Evolutionary conservation across 2,797 vertebrate genomes (phyloP), one percentile per base, ranked within the genome.

Genomic region (Anguilla megastoma): DNA sequence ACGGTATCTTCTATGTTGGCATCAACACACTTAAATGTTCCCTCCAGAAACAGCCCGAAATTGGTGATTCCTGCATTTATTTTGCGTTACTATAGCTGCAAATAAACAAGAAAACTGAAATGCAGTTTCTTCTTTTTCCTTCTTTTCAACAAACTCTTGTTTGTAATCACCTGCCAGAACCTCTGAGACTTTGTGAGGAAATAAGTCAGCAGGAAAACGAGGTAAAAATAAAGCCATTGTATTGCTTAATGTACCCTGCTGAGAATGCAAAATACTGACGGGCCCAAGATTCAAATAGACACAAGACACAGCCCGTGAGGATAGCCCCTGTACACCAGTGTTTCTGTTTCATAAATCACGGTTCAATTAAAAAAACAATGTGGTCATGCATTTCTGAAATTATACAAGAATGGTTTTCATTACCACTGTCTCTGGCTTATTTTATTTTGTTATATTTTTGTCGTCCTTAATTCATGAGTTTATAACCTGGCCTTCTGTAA

Each of bases 201-300:
- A 89, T 88, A 79, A 88, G 86, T 92, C 90, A 91, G 92, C 54
- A 89, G 5, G 89, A 85, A 27, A 91, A 89, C 52, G 45, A 48
- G 7, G 71, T 88, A 74, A 45, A 82, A 71, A 85, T 83, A 90
- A 45, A 56, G 45, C 58, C 18, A 30, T 66, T 45, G 8, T 45
- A 1, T 30, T 79, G 27, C 12, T 27, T 16, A 48, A 82, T 82
- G 50, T 50, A 6, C 79, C 79, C 21, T 48, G 41, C 4, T 50
- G 45, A 82, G 18, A 50, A 50, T 50, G 18, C 21, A 27, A 82
- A 82, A 82, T 41, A 41, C 3, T 45, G 79, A 50, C 79, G 9
- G 50, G 21, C 79, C 71, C 16, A 82, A 58, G 52, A 50, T 69
- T 60, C 24, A 24, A 56, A 18, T 48, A 45, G 30, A 58, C 41